Base-by-base conservation (phyloP, 1,140 invertebrate species). In the Platorchestia sp. region DNA sequence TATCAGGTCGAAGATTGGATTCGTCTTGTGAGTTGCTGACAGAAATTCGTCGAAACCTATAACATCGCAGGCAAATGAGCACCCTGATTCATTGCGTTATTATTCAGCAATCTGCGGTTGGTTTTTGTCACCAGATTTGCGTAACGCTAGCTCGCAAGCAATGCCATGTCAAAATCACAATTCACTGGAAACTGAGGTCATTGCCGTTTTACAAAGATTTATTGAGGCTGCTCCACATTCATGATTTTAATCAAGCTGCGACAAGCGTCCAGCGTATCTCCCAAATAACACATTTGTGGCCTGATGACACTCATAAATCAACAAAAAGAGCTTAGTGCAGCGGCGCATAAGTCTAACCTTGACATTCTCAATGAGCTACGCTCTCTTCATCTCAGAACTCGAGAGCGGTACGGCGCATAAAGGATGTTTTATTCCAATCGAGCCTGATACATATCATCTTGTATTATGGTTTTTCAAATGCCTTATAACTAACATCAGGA, bases 301-400 rank as follows among this genome's bases (percentile, higher is more conserved):
- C n/a, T 93, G 91, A 93, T 93, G 91, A 45, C 91, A 45, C 91
- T 45, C 91, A 45, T 93, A 45, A 45, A 93, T 93, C 91, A 93
- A 16, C 43, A 0, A n/a, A 47, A 93, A 93, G 40, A 90, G 0
- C 27, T 43, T 43, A 90, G 87, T 43, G 41, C 87, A 44, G 41
- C 87, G 87, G 10, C 36, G 5, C 41, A 42, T 41, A 90, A 27
- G 5, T 6, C 10, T 41, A 90, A 16, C 87, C 87, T 90, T 90
- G 87, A 90, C 87, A 90, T 90, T 90, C 87, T 90, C 87, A 27
- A 43, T 75, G 59, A 75, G 59, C 14, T 75, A 75, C 59, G 10
- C 59, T 75, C 59, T 75, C 59, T 10, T 3, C 27, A 1, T 10
- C 1, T 22, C 59, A 36, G 1, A 75, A 27, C 59, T 10, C 36